Conservation (phyloP, 2,888 invertebrate genomes). For the Xestia ashworthii region DNA sequence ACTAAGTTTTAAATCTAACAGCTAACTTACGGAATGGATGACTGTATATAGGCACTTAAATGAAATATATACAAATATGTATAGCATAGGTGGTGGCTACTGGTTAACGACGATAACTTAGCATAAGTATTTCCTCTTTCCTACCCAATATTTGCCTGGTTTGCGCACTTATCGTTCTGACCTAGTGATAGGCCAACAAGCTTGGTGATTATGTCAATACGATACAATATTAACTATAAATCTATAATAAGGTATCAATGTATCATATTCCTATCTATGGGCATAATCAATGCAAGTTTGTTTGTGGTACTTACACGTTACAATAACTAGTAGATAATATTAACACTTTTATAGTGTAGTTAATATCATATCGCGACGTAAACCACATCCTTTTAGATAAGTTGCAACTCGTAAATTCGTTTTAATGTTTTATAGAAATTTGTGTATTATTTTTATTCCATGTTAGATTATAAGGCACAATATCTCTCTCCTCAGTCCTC, state of each 20-base stretch:
- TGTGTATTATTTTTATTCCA: constrained; percentile 19
- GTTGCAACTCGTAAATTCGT: constrained; percentile 35
- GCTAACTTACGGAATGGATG: background rate
- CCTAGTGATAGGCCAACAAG: background rate
- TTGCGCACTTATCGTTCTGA: background rate
- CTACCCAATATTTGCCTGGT: background rate
- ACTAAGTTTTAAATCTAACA: background rate
- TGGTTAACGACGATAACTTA: background rate
- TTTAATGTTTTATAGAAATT: constrained; percentile 44
- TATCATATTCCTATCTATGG: background rate
- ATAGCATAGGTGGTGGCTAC: background rate
- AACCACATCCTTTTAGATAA: constrained; percentile 72
- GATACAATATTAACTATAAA: background rate
- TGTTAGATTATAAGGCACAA: background rate
- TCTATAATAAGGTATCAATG: background rate
- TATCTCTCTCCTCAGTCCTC: background rate
- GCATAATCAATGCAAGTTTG: background rate
- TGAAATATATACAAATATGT: background rate
- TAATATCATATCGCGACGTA: constrained; percentile 57
- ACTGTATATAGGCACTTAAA: background rate
- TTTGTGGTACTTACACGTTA: constrained; percentile 21
- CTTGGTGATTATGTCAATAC: background rate
- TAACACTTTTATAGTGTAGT: constrained; percentile 40
- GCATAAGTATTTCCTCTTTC: background rate
- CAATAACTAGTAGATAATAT: constrained; percentile 26